A percentile compares a stretch with the other conserved stretches of the same genome.
These are phyloP conservation scores for Momotus momota DNA, from an alignment of 2,797 vertebrate genomes.

Conservation along the genomic window DNA sequence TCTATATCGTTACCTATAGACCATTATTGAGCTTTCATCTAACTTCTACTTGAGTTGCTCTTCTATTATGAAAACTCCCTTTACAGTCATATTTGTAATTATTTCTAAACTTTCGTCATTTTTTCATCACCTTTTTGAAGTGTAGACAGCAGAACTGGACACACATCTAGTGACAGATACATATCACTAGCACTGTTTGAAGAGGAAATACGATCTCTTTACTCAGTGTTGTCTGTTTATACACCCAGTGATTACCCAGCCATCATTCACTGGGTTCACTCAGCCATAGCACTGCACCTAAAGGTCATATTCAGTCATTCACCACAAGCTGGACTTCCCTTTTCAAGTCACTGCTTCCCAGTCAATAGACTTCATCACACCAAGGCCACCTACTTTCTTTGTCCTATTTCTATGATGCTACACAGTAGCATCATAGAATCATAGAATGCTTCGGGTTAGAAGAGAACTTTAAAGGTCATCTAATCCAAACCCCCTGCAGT, in stretches of 20 bases:
- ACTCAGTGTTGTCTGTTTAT: slow-evolving; percentile 22
- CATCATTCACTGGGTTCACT: slow-evolving; percentile 50
- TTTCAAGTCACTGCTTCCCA: background rate
- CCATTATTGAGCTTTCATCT: fast-evolving
- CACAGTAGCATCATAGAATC: background rate
- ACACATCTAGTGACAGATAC: background rate
- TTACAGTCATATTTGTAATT: background rate
- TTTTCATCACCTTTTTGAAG: slow-evolving; percentile 52
- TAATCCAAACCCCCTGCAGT: background rate
- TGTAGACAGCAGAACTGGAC: slow-evolving; percentile 20
- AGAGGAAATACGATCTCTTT: slow-evolving; percentile 38
- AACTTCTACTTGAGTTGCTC: background rate
- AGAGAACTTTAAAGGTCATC: background rate
- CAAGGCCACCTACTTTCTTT: background rate
- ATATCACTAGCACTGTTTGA: background rate
- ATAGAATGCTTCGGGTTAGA: background rate
- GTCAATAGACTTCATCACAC: background rate
- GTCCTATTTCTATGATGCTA: no score
- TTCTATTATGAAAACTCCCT: background rate
- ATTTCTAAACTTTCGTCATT: background rate
- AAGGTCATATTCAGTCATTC: background rate
- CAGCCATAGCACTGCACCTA: slow-evolving; percentile 4
- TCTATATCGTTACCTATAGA: background rate
- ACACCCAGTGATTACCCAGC: background rate
- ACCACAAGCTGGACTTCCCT: background rate